Evolutionary conservation across 2,888 invertebrate species (phyloP), one percentile per base, ranked within the genome.

Genomic region (Achlya flavicornis): DNA sequence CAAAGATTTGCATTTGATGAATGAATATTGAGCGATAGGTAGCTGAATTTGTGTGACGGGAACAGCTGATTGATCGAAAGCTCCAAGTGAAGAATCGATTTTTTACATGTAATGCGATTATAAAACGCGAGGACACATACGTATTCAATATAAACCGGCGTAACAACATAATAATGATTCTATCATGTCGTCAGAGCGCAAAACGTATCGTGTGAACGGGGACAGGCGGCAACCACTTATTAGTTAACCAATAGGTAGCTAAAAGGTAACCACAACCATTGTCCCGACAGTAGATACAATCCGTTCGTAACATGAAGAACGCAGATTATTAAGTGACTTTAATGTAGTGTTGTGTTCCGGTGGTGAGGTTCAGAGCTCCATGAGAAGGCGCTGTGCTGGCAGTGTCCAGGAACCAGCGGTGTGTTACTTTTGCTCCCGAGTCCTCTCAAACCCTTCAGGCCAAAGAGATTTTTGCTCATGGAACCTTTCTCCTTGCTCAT

Each of bases 201-300:
- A 71, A 71, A 74, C 64, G 61, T 64, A 65, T 70, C 79, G 73
- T 81, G 81, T 69, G 77, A 81, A 81, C 68, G 66, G 70, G 76
- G 76, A 75, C 79, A 65, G 57, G 59, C 57, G 58, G 62, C 66
- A 68, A 69, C 58, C 59, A 66, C 66, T 8, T 12, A 60, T 60
- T 19, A 19, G 19, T 19, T 19, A 53, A 53, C 53, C 19, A 41
- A 19, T 8, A 19, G 11, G 41, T 41, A 41, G 19, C 16, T 16
- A 19, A 41, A 41, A 43, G 59, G 19, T 19, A 43, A 41, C 16
- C 19, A 19, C 46, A 14, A 60, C 41, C 59, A 41, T 41, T 41
- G 60, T 60, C 41, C 41, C 16, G 19, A 41, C 5, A 10, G 26
- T 16, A 19, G 38, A 41, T 59, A 48, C 16, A 16, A 41, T 58